Conservation (phyloP, 2,888 invertebrate genomes). For the Adelognathus sp. region DNA sequence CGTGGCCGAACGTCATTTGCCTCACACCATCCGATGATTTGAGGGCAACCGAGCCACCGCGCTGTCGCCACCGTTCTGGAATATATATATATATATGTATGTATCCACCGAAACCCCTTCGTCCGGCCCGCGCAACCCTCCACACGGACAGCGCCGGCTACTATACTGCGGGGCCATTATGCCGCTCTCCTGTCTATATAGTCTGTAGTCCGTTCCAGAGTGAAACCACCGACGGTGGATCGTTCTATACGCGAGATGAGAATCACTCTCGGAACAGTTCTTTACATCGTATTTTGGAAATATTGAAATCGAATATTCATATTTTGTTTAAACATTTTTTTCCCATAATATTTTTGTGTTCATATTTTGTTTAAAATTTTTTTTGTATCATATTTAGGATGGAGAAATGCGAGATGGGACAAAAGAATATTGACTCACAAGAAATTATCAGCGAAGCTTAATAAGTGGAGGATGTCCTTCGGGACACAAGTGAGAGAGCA, state of each 20-base stretch:
- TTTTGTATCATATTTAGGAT: too few relatives aligned
- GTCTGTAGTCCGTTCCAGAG: slow-evolving; percentile 11
- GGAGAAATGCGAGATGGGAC: too few relatives aligned
- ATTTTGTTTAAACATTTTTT: too few relatives aligned
- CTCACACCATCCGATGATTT: slow-evolving; percentile 78
- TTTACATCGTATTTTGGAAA: background rate
- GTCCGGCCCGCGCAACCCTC: slow-evolving; percentile 1
- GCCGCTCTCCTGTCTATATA: slow-evolving; percentile 36
- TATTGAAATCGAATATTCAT: background rate
- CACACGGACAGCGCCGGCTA: slow-evolving; percentile 2
- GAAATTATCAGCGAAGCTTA: too few relatives aligned
- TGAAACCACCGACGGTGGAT: background rate
- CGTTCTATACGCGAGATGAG: background rate
- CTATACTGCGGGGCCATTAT: slow-evolving; percentile 51
- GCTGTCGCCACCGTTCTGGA: slow-evolving; percentile 59
- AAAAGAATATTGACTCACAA: too few relatives aligned
- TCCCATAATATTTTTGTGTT: too few relatives aligned
- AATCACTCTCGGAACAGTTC: background rate
- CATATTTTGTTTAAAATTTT: too few relatives aligned
- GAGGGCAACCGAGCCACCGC: slow-evolving; percentile 75
- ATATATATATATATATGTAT: too few relatives aligned
- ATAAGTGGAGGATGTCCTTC: too few relatives aligned
- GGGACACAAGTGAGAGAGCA: too few relatives aligned
- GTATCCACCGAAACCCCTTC: slow-evolving; percentile 59
- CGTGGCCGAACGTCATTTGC: slow-evolving; percentile 76